These are phyloP conservation scores for Nannoperca australis DNA, from an alignment of 2,797 vertebrate genomes.

Conservation along the genomic window DNA sequence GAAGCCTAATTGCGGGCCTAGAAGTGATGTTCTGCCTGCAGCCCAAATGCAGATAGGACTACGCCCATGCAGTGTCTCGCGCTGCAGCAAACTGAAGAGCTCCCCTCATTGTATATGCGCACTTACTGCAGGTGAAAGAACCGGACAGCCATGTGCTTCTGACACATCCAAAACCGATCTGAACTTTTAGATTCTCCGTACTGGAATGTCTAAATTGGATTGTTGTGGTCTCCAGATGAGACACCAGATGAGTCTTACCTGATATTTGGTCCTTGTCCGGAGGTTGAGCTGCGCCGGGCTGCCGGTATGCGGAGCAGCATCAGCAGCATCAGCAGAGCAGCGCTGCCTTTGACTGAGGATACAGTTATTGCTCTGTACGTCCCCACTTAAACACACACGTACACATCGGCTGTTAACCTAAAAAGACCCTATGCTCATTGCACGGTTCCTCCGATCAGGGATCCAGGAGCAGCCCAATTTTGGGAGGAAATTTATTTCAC, in stretches of 20 bases:
- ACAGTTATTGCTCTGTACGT: neutral
- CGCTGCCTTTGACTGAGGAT: conserved; percentile 14
- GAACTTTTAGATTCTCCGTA: too few species aligned
- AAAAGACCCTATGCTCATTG: neutral
- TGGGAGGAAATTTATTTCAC: neutral
- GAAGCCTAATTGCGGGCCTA: conserved; percentile 21
- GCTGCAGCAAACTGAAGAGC: conserved; percentile 67
- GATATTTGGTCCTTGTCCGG: neutral
- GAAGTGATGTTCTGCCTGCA: conserved; percentile 27
- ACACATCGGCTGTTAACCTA: neutral
- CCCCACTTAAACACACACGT: conserved; percentile 25
- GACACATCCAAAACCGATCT: neutral
- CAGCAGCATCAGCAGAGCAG: conserved; percentile 27
- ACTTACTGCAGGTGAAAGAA: conserved; percentile 19
- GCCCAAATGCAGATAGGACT: conserved; percentile 60
- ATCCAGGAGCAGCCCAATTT: neutral
- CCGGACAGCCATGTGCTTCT: neutral
- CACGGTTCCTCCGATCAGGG: neutral
- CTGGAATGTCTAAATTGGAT: neutral
- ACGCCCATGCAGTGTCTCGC: conserved; percentile 72
- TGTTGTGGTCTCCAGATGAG: neutral
- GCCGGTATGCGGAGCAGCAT: conserved; percentile 32
- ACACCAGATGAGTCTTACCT: conserved; percentile 47
- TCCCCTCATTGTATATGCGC: neutral
- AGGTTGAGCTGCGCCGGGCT: conserved; percentile 30